These are phyloP conservation scores for Microchrysa polita DNA, from an alignment of 2,888 invertebrate species.

Conservation along the genomic window DNA sequence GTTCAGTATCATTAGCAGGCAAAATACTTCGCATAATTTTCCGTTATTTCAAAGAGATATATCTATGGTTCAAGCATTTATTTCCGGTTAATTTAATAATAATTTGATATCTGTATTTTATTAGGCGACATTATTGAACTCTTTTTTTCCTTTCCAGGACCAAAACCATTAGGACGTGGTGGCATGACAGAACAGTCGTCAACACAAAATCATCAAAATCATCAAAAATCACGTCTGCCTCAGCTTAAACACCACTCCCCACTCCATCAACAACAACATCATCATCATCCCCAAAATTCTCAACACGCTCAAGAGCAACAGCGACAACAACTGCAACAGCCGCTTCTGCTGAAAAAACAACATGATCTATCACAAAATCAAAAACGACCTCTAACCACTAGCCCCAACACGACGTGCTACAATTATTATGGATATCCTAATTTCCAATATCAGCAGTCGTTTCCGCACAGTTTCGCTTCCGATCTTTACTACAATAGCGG, in stretches of 20 bases:
- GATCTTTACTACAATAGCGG: constrained; percentile 44
- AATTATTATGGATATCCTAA: constrained; percentile 52
- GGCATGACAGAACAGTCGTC: constrained; percentile 66
- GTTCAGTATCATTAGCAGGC: too few relatives aligned
- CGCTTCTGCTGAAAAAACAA: constrained; percentile 49
- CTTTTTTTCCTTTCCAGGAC: constrained; percentile 55
- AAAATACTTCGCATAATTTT: too few relatives aligned
- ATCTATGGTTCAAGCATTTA: too few relatives aligned
- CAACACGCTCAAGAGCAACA: constrained; percentile 52
- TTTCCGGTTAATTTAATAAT: too few relatives aligned
- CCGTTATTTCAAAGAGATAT: too few relatives aligned
- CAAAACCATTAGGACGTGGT: constrained; percentile 60
- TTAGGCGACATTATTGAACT: not conserved
- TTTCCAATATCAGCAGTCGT: constrained; percentile 54
- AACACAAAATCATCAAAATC: constrained; percentile 57
- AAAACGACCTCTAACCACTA: constrained; percentile 53
- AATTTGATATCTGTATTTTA: too few relatives aligned
- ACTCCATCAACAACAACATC: constrained; percentile 53
- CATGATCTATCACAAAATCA: constrained; percentile 59
- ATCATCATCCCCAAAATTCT: constrained; percentile 50
- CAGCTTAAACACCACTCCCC: constrained; percentile 58
- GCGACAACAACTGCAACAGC: constrained; percentile 52
- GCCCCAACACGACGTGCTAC: constrained; percentile 57
- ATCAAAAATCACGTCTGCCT: constrained; percentile 61
- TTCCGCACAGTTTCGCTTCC: constrained; percentile 49